phyloP scores from a whole-genome alignment of 23 tunicate genomes.

The Botrylloides violaceus region DNA sequence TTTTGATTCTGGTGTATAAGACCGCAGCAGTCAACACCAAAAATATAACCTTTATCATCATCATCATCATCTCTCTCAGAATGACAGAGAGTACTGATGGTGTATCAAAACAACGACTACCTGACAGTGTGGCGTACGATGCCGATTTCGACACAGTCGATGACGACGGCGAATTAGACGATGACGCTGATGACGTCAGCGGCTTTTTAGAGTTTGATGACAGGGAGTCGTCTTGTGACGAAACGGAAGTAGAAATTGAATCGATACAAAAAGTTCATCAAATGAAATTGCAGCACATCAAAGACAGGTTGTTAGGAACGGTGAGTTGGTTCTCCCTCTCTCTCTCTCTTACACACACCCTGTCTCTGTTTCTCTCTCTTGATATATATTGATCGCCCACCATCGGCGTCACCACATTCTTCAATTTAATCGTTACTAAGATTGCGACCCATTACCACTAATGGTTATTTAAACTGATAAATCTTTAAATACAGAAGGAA shows the following conservation, averaged over 20 bases:
- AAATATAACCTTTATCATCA: too few relatives aligned
- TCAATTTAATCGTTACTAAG: too few relatives aligned
- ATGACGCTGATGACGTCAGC: slow-evolving; percentile 33
- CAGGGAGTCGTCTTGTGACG: slow-evolving; percentile 75
- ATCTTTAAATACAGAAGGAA: slow-evolving; percentile 42
- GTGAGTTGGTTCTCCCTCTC: slow-evolving; percentile 33
- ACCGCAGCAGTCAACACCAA: too few relatives aligned
- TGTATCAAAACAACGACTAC: not conserved
- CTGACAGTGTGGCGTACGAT: not conserved
- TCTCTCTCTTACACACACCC: too few relatives aligned
- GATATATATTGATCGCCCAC: too few relatives aligned
- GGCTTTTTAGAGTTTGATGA: slow-evolving; percentile 76
- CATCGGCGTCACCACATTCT: too few relatives aligned
- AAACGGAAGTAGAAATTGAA: slow-evolving; percentile 84
- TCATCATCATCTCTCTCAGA: too few relatives aligned
- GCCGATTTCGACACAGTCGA: slow-evolving; percentile 28
- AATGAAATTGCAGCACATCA: slow-evolving; percentile 83
- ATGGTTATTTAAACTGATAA: not conserved
- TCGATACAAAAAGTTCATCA: slow-evolving; percentile 81
- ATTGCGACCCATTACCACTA: too few relatives aligned
- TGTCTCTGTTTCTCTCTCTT: too few relatives aligned
- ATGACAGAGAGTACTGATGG: not conserved
- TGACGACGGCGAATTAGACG: too few relatives aligned
- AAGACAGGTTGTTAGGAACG: slow-evolving; percentile 66
- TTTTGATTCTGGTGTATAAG: too few relatives aligned